Percentiles rank a stretch among this genome's conserved stretches.
Conservation (phyloP, 2,797 vertebrate genomes). For the Phyllotis vaccarum region DNA sequence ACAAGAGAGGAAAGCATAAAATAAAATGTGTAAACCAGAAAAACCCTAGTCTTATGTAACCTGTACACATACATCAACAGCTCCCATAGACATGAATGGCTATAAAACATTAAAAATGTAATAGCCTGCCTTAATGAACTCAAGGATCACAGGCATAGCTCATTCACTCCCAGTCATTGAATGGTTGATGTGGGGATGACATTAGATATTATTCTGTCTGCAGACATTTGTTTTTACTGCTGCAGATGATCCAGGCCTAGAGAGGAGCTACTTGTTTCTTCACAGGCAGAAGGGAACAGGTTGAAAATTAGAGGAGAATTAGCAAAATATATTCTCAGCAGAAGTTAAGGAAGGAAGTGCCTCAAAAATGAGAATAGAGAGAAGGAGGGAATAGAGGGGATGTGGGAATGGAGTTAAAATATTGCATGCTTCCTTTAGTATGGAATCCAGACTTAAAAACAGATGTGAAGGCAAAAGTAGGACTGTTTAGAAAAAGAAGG, state of each 20-base stretch:
- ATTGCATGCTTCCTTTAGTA: background rate
- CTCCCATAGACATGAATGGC: background rate
- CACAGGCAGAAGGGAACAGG: background rate
- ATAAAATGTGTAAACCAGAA: slow-evolving; percentile 61
- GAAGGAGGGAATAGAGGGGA: background rate
- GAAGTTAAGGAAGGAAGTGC: slow-evolving; percentile 37
- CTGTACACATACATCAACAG: slow-evolving; percentile 18
- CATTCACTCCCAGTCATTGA: background rate
- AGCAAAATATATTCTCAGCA: background rate
- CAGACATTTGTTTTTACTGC: slow-evolving; percentile 38
- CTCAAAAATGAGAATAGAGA: background rate
- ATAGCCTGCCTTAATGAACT: slow-evolving; percentile 2
- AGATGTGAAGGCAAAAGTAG: background rate
- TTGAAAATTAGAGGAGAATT: slow-evolving; percentile 45
- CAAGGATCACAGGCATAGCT: background rate
- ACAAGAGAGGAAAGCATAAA: slow-evolving; percentile 14
- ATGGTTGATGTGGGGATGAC: slow-evolving; percentile 26
- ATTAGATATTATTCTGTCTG: slow-evolving; percentile 10
- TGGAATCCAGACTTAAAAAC: background rate
- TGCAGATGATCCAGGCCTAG: slow-evolving; percentile 10
- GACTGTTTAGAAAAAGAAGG: background rate
- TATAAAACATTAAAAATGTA: slow-evolving; percentile 58
- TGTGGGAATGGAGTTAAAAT: background rate
- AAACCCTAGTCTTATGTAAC: slow-evolving; percentile 42
- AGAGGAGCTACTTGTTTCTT: slow-evolving; percentile 36